phyloP scores from a whole-genome alignment of 1,140 invertebrate species.

The Drosophila sp. region DNA sequence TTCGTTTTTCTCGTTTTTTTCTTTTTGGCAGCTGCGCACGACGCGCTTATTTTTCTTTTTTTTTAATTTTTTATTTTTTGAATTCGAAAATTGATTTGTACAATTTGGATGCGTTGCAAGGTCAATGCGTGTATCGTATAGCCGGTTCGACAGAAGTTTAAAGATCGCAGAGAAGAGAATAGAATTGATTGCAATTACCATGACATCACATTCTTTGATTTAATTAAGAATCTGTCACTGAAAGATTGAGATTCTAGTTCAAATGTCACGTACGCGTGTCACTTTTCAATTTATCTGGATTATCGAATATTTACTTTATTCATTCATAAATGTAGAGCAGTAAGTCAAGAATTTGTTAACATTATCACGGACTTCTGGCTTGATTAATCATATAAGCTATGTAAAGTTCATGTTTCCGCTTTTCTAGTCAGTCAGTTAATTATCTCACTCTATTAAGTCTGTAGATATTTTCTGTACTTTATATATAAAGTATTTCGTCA shows the following conservation, averaged over 20 bases:
- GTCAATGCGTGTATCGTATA: conserved; percentile 59
- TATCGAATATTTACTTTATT: conserved; percentile 24
- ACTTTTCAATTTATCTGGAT: conserved; percentile 3
- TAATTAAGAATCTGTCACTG: neutral
- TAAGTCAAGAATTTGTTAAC: neutral
- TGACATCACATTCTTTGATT: conserved; percentile 19
- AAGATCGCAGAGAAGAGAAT: conserved; percentile 3
- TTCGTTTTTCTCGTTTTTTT: conserved; percentile 68
- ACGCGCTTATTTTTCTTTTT: conserved; percentile 4
- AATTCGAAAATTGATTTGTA: conserved; percentile 61
- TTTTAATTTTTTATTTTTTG: conserved; percentile 38
- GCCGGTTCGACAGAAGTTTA: conserved; percentile 30
- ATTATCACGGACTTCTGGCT: conserved; percentile 47
- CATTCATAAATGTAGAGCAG: conserved; percentile 45
- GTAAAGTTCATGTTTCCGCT: neutral
- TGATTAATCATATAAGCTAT: neutral
- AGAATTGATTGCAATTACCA: conserved; percentile 1
- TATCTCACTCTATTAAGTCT: neutral
- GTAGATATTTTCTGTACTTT: neutral
- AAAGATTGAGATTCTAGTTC: conserved; percentile 41
- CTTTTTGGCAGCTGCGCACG: conserved; percentile 47
- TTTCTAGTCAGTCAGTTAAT: neutral
- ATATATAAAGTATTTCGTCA: conserved; percentile 7
- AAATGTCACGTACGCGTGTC: conserved; percentile 49
- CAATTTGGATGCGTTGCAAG: conserved; percentile 73